Conservation (phyloP, 1,140 invertebrate species). For the Mesaphorura yosii region DNA sequence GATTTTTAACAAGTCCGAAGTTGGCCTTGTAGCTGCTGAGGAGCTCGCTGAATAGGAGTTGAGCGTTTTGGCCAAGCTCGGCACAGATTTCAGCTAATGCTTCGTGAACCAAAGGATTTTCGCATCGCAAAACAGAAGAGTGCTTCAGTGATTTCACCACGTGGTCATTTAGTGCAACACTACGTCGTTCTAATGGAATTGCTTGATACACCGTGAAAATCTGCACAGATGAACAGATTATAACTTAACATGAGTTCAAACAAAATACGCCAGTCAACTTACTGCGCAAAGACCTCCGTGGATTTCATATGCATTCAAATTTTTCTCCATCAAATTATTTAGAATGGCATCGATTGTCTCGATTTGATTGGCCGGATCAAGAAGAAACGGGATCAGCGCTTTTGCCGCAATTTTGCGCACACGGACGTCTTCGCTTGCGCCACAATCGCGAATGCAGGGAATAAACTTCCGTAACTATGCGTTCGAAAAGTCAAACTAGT, state of each 20-base stretch:
- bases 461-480: conserved; percentile 38
- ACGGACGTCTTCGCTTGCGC: conserved; percentile 47
- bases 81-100: conserved; percentile 6
- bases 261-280: no score
- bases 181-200: not conserved
- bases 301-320: not conserved
- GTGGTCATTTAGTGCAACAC: no score
- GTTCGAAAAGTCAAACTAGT: no score
- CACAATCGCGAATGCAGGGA: conserved; percentile 37
- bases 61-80: not conserved
- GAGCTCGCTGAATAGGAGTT: not conserved
- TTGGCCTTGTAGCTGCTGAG: not conserved
- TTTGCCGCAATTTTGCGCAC: conserved; percentile 53
- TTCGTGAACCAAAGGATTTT: conserved; percentile 8
- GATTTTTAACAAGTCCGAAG: not conserved
- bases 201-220: not conserved
- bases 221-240: not conserved
- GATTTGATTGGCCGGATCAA: conserved; percentile 33
- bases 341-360: conserved; percentile 7
- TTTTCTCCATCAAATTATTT: not conserved
- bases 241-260: conserved; percentile 1
- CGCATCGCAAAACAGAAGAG: not conserved
- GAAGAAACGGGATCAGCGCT: conserved; percentile 52
- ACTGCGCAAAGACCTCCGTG: conserved; percentile 37
- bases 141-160: no score